Evolutionary conservation across 2,797 vertebrate species (phyloP).

Genomic region (Sebastes cheni): DNA sequence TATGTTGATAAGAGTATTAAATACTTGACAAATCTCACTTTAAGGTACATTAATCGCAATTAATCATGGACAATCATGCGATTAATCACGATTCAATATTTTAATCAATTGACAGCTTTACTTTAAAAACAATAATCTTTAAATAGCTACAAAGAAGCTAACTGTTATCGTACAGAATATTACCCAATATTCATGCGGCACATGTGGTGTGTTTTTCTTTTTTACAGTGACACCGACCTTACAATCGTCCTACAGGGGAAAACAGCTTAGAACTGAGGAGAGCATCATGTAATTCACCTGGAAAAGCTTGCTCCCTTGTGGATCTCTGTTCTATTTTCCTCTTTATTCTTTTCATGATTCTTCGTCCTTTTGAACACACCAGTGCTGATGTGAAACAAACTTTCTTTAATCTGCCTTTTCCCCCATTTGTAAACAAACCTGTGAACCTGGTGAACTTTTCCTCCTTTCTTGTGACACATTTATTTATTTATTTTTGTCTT

Average conservation of each 20-base stretch:
- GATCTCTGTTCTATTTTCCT: constrained; percentile 5
- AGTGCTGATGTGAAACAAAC: constrained; percentile 1
- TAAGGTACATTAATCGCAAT: too few relatives aligned
- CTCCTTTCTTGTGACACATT: constrained; percentile 17
- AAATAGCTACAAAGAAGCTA: neutral
- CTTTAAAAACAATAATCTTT: neutral
- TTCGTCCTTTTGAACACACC: constrained; percentile 1
- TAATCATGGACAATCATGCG: too few relatives aligned
- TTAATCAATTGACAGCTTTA: neutral
- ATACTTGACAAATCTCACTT: too few relatives aligned
- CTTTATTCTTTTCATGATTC: constrained; percentile 13
- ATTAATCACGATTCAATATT: too few relatives aligned
- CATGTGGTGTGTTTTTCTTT: neutral
- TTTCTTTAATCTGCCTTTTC: constrained; percentile 36
- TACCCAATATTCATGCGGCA: neutral
- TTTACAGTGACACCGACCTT: constrained; percentile 27
- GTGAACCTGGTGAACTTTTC: constrained; percentile 22
- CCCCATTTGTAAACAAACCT: constrained; percentile 48
- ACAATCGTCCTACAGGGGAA: constrained; percentile 8
- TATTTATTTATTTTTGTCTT: constrained; percentile 25
- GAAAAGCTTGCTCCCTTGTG: constrained; percentile 19
- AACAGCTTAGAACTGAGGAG: neutral
- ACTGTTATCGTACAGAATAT: neutral
- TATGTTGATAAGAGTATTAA: too few relatives aligned
- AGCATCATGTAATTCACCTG: constrained; percentile 16